Conservation (phyloP, 1,140 invertebrate species). For the Drosophila ficusphila region DNA sequence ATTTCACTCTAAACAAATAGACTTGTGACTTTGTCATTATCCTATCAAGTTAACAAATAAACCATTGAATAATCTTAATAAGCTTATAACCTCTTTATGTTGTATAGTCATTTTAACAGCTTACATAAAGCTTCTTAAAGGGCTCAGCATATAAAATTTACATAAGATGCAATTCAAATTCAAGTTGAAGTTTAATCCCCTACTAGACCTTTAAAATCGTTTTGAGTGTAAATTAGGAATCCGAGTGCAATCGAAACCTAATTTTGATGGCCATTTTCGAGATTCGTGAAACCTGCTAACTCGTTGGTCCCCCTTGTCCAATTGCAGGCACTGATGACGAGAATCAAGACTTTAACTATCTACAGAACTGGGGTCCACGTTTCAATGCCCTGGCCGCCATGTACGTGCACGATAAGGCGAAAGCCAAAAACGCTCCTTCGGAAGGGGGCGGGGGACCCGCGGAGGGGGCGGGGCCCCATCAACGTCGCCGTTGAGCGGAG, state of each 20-base stretch:
- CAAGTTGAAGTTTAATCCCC: background rate
- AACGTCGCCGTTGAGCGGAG: slow-evolving; percentile 15
- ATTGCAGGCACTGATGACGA: slow-evolving; percentile 94
- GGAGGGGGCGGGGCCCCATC: slow-evolving; percentile 25
- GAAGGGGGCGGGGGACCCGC: slow-evolving; percentile 32
- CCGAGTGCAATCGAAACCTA: background rate
- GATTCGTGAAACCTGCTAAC: slow-evolving; percentile 2
- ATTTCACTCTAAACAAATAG: no score
- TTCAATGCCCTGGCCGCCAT: slow-evolving; percentile 98
- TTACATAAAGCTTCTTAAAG: no score
- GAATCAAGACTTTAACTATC: slow-evolving; percentile 98
- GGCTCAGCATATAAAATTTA: no score
- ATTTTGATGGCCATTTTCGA: background rate
- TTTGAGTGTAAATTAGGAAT: background rate
- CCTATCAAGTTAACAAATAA: no score
- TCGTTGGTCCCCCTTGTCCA: slow-evolving; percentile 3
- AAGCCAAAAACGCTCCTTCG: slow-evolving; percentile 46
- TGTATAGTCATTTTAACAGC: no score
- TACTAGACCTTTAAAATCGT: background rate
- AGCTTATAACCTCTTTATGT: no score
- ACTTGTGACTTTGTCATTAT: no score
- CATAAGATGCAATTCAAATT: no score
- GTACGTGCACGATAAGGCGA: slow-evolving; percentile 91
- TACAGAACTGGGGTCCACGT: slow-evolving; percentile 98
- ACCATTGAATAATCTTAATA: no score